Conservation (phyloP, 2,888 invertebrate species). For the Eilema griseolum region DNA sequence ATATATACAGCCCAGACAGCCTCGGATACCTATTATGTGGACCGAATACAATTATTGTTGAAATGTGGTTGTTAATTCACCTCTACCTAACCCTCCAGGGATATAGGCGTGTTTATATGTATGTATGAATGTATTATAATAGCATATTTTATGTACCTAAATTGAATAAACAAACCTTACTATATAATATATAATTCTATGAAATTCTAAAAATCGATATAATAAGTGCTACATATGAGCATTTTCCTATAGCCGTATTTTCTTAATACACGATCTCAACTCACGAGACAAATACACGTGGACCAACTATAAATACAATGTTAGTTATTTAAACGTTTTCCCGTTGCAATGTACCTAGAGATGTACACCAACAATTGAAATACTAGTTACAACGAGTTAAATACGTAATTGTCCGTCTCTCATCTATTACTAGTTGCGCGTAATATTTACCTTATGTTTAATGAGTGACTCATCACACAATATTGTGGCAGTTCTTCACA, state of each 20-base stretch:
- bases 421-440: neutral
- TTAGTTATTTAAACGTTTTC: neutral
- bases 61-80: too few species aligned
- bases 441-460: neutral
- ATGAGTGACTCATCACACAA: neutral
- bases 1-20: too few species aligned
- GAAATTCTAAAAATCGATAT: too few species aligned
- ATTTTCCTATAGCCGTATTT: neutral
- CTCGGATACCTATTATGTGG: too few species aligned
- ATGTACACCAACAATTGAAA: neutral
- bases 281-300: neutral
- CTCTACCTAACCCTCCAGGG: too few species aligned
- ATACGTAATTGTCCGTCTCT: neutral
- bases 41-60: too few species aligned
- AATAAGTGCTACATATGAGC: neutral
- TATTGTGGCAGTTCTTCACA: neutral
- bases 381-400: neutral
- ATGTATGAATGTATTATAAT: too few species aligned
- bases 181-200: too few species aligned
- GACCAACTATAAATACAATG: neutral
- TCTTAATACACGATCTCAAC: neutral
- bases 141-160: too few species aligned
- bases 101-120: too few species aligned
- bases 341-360: neutral
- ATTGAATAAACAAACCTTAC: too few species aligned